Percentiles rank a stretch among this genome's conserved stretches.
Evolutionary conservation across 2,888 invertebrate species (phyloP).

Genomic region (Falcaria lacertinaria): DNA sequence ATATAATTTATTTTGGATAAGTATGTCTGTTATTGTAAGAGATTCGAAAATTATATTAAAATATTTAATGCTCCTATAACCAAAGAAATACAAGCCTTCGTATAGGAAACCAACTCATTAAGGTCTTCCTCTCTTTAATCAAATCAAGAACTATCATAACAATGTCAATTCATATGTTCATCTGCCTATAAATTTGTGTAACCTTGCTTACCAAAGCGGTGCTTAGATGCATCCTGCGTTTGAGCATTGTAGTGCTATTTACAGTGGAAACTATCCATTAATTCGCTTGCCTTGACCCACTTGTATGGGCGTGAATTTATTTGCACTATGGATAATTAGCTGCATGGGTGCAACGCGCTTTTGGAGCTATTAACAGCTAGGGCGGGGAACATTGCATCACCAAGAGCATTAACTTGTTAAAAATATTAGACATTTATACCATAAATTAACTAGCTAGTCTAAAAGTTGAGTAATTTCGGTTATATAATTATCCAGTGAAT

Average conservation of each 20-base stretch:
- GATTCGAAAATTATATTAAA: too few species aligned
- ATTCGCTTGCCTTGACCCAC: constrained; percentile 40
- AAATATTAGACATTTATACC: too few species aligned
- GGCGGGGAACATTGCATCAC: background rate
- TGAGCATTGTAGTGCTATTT: constrained; percentile 35
- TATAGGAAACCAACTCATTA: too few species aligned
- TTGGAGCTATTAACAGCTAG: background rate
- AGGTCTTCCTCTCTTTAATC: too few species aligned
- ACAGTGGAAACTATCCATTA: constrained; percentile 42
- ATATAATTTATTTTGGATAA: too few species aligned
- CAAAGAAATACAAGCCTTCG: too few species aligned
- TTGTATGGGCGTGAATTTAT: constrained; percentile 14
- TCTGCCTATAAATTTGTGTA: background rate
- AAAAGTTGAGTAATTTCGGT: too few species aligned
- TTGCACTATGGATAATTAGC: constrained; percentile 4
- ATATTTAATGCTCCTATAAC: too few species aligned
- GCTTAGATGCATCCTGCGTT: constrained; percentile 35
- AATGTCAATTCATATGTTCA: background rate
- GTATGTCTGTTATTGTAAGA: too few species aligned
- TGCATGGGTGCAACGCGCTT: background rate
- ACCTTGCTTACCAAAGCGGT: background rate
- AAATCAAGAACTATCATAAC: too few species aligned
- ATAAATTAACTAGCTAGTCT: too few species aligned
- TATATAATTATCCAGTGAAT: too few species aligned
- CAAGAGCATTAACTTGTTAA: background rate